Conservation (phyloP, 1,140 invertebrate genomes). For the Neocloeon triangulifer region DNA sequence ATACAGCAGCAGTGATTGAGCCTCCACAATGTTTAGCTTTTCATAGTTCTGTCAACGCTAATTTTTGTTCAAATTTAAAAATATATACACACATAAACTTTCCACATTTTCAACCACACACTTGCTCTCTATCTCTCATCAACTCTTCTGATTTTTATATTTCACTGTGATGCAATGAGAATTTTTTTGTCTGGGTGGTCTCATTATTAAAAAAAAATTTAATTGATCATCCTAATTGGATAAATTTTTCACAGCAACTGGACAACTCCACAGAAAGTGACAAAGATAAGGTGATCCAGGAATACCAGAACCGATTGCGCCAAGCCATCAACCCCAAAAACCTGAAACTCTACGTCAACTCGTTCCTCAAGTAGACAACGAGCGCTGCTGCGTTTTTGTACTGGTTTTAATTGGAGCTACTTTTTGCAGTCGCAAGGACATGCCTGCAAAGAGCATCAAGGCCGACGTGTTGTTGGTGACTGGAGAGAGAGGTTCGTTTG, state of each 20-base stretch:
- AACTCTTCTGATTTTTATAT: no score
- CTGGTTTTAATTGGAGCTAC: not conserved
- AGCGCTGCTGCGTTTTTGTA: not conserved
- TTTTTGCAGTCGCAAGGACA: slow-evolving; percentile 36
- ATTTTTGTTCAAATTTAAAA: no score
- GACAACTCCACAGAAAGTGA: slow-evolving; percentile 31
- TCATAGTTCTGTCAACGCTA: no score
- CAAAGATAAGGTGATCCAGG: slow-evolving; percentile 50
- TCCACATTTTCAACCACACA: no score
- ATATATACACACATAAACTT: no score
- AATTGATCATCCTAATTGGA: no score
- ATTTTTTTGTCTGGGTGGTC: no score
- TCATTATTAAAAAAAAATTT: no score
- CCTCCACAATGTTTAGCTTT: no score
- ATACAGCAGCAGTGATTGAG: no score
- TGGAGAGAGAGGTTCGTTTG: slow-evolving; percentile 56
- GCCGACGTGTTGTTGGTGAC: slow-evolving; percentile 60
- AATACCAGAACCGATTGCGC: slow-evolving; percentile 54
- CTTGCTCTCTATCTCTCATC: no score
- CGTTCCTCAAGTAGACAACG: slow-evolving; percentile 57
- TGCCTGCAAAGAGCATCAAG: slow-evolving; percentile 40
- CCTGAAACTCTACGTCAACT: slow-evolving; percentile 56
- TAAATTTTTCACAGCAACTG: slow-evolving; percentile 22
- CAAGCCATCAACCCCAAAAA: slow-evolving; percentile 65
- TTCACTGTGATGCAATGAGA: no score